Conservation (phyloP, 2,888 invertebrate species). For the Acanthopleura granulata region DNA sequence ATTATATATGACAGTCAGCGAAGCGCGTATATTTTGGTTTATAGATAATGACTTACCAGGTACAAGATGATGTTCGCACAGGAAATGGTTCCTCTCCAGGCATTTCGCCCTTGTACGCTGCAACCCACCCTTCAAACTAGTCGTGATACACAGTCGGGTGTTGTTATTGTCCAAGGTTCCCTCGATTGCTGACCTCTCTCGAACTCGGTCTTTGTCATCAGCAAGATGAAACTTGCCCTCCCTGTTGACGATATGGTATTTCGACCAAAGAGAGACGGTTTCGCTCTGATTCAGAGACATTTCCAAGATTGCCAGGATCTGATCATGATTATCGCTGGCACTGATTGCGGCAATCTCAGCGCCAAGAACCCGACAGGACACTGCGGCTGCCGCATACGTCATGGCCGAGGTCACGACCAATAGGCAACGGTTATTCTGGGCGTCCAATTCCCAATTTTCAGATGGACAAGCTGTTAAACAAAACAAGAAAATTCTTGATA, state of each 20-base stretch:
- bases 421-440: not conserved
- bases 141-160: not conserved
- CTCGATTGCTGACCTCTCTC: not conserved
- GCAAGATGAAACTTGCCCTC: not conserved
- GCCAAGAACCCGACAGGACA: not conserved
- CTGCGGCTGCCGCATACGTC: not conserved
- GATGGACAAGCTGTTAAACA: constrained; percentile 1
- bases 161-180: not conserved
- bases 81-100: not conserved
- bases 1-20: too few species aligned
- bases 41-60: not conserved
- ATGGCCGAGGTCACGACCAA: not conserved
- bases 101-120: not conserved
- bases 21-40: too few species aligned
- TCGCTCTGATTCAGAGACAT: not conserved
- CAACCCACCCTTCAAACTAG: not conserved
- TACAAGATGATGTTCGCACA: not conserved
- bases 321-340: not conserved
- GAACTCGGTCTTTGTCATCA: not conserved
- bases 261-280: not conserved
- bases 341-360: not conserved
- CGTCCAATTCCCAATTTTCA: not conserved
- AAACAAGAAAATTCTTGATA: not conserved
- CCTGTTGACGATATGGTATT: not conserved
- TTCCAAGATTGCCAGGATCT: not conserved